phyloP scores from a whole-genome alignment of 2,113 vertebrate genomes.

The Sinocyclocheilus anshuiensis region DNA sequence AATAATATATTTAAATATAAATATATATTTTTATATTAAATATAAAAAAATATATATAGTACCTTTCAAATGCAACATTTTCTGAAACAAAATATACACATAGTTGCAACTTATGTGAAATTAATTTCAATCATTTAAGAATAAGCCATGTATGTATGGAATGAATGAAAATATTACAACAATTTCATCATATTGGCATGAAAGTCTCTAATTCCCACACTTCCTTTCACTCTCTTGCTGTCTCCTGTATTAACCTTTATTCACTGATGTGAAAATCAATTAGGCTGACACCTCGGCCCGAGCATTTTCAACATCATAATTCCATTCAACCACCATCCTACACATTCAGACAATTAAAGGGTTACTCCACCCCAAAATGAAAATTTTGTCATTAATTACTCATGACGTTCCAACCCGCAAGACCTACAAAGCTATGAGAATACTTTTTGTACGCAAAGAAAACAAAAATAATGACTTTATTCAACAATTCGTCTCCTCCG shows the following conservation, averaged over 20 bases:
- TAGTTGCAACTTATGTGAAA: neutral
- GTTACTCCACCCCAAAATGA: no score
- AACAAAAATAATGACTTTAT: no score
- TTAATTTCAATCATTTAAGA: neutral
- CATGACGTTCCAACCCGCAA: no score
- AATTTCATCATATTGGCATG: conserved; percentile 26
- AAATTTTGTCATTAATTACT: no score
- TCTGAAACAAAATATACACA: neutral
- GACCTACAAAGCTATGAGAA: no score
- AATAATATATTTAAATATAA: no score
- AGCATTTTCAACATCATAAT: conserved; percentile 19
- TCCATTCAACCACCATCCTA: conserved; percentile 39
- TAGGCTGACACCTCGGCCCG: conserved; percentile 26
- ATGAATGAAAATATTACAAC: conserved; percentile 7
- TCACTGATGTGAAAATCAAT: conserved; percentile 49
- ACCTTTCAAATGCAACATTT: neutral
- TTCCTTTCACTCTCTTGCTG: neutral
- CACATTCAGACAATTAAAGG: conserved; percentile 15
- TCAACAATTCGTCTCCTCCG: no score
- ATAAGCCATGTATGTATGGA: neutral
- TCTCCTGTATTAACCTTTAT: conserved; percentile 36
- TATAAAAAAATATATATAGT: no score
- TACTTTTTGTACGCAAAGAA: no score
- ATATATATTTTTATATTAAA: no score
- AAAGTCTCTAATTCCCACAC: conserved; percentile 1